Evolutionary conservation across 2,888 invertebrate genomes (phyloP).

Genomic region (Platycnemis pennipes): DNA sequence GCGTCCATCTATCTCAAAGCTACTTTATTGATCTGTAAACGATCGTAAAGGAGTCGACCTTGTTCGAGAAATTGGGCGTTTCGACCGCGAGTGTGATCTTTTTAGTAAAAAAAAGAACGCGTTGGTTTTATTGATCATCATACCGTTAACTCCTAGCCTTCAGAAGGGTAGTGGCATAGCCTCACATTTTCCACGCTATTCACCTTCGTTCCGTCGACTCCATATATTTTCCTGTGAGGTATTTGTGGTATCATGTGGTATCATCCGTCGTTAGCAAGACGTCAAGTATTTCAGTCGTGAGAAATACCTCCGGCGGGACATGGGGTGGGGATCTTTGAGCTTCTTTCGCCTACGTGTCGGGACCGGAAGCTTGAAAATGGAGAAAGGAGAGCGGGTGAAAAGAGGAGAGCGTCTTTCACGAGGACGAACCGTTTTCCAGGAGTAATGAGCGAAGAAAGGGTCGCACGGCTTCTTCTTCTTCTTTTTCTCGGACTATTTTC

Average conservation of each 20-base stretch:
- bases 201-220: background rate
- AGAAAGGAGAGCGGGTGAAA: background rate
- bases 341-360: background rate
- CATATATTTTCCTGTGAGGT: background rate
- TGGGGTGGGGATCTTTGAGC: too few relatives aligned
- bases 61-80: background rate
- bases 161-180: background rate
- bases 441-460: conserved; percentile 23
- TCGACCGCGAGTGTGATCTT: background rate
- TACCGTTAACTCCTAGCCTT: background rate
- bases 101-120: background rate
- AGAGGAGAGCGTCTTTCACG: background rate
- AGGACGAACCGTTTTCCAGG: background rate
- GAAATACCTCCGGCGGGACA: too few relatives aligned
- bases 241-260: background rate
- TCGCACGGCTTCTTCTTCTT: background rate
- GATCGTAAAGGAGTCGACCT: background rate
- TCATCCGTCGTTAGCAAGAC: too few relatives aligned
- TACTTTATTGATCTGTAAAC: too few relatives aligned
- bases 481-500: background rate
- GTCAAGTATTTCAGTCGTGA: too few relatives aligned
- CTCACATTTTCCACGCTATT: background rate
- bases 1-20: too few relatives aligned
- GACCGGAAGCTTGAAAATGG: background rate
- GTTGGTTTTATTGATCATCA: background rate